These are phyloP conservation scores for Sus cebifrons DNA, from an alignment of 2,797 vertebrate species.

Conservation along the genomic window DNA sequence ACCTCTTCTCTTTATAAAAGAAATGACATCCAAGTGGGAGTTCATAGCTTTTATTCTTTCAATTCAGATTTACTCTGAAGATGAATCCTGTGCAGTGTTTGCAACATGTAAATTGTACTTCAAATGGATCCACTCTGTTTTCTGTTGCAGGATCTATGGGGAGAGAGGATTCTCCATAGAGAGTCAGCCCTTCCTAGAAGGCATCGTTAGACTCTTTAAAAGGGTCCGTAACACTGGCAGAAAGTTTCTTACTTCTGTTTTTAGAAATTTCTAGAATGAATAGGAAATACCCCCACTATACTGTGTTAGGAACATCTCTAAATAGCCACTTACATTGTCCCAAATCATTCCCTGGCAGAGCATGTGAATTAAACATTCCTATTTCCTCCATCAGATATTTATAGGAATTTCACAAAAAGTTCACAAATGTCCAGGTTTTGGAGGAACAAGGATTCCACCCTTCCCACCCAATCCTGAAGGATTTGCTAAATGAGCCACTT, in stretches of 20 bases:
- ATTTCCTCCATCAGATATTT: not conserved
- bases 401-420: not conserved
- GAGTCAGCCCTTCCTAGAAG: not conserved
- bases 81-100: not conserved
- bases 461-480: not conserved
- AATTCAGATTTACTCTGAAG: not conserved
- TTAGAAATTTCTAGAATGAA: not conserved
- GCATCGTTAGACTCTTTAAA: rapidly evolving
- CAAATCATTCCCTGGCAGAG: not conserved
- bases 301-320: not conserved
- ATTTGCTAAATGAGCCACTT: not conserved
- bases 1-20: not conserved
- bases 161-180: not conserved
- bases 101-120: not conserved
- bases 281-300: not conserved
- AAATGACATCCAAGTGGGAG: too few relatives aligned
- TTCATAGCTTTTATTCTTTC: not conserved
- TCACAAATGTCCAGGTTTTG: rapidly evolving
- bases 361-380: not conserved
- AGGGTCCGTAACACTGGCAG: not conserved
- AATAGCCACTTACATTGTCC: rapidly evolving
- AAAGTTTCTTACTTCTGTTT: not conserved
- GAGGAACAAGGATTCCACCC: rapidly evolving
- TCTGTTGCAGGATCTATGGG: not conserved
- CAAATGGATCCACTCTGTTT: not conserved